Percentiles rank a stretch among this genome's conserved stretches.
These are phyloP conservation scores for Zaprionus gabonicus DNA, from an alignment of 1,140 invertebrate species.

Conservation along the genomic window DNA sequence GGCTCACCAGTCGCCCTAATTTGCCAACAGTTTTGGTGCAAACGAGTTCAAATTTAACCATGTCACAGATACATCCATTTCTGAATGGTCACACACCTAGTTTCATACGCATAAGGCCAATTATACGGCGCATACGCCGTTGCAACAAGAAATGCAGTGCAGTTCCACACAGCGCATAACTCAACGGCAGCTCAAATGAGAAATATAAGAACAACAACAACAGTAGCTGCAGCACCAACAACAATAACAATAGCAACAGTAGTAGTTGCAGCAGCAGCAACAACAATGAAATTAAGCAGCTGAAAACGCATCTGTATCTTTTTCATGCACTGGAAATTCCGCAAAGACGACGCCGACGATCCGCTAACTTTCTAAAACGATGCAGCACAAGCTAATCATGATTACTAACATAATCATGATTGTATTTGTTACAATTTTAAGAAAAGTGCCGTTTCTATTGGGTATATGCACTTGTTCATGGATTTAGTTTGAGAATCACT, in stretches of 20 bases:
- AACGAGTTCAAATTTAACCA: conserved; percentile 22
- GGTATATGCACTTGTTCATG: background rate
- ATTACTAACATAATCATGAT: conserved; percentile 58
- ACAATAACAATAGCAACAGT: conserved; percentile 24
- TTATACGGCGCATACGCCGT: conserved; percentile 72
- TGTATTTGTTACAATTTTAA: conserved; percentile 23
- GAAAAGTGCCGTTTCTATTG: background rate
- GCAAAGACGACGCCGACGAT: conserved; percentile 62
- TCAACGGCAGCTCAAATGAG: conserved; percentile 74
- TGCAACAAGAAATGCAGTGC: conserved; percentile 59
- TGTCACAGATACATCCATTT: conserved; percentile 28
- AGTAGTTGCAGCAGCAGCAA: conserved; percentile 20
- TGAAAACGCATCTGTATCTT: conserved; percentile 79
- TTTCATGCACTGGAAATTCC: conserved; percentile 82
- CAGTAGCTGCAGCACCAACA: conserved; percentile 13
- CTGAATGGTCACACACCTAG: conserved; percentile 13
- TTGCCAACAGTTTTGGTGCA: conserved; percentile 2
- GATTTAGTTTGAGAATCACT: background rate
- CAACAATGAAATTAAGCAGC: conserved; percentile 55
- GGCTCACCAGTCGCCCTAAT: conserved; percentile 36
- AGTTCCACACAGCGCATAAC: conserved; percentile 71
- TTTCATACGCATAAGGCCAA: conserved; percentile 52
- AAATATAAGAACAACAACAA: conserved; percentile 50
- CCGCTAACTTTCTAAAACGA: conserved; percentile 80
- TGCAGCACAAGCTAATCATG: conserved; percentile 68